These are phyloP conservation scores for Zhuqinia jingwanae DNA, from an alignment of 2,888 invertebrate genomes.

Conservation along the genomic window DNA sequence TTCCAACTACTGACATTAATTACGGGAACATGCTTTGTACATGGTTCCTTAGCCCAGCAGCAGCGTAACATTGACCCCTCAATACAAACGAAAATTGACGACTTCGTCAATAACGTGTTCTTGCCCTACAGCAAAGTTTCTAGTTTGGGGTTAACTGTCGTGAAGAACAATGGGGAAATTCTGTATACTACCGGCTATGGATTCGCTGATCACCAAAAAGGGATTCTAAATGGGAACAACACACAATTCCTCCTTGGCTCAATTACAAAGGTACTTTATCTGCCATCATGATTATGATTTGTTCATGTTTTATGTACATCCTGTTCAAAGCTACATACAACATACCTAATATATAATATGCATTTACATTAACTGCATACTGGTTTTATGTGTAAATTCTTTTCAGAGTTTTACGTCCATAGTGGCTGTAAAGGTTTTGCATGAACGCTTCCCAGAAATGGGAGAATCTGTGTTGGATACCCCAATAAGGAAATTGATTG, in stretches of 20 bases:
- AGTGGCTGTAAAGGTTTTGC: constrained; percentile 54
- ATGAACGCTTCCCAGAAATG: constrained; percentile 67
- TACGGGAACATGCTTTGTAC: background rate
- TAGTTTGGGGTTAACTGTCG: constrained; percentile 59
- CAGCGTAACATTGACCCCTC: constrained; percentile 5
- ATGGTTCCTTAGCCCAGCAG: background rate
- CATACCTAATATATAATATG: too few relatives aligned
- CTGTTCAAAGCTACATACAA: background rate
- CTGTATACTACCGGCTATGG: constrained; percentile 68
- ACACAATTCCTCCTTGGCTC: constrained; percentile 72
- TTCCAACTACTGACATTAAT: background rate
- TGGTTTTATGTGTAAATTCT: too few relatives aligned
- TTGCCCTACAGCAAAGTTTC: constrained; percentile 48
- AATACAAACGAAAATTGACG: constrained; percentile 27
- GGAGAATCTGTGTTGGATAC: constrained; percentile 59
- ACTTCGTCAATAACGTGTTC: constrained; percentile 40
- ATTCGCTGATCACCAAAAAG: constrained; percentile 50
- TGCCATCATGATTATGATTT: background rate
- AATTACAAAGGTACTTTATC: constrained; percentile 68
- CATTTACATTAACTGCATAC: background rate
- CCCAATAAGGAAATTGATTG: constrained; percentile 60
- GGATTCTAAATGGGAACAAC: constrained; percentile 44
- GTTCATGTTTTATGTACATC: background rate
- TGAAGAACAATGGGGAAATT: constrained; percentile 46
- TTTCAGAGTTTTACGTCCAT: constrained; percentile 56